Evolutionary conservation across 2,888 invertebrate genomes (phyloP).

Genomic region (Erannis defoliaria): DNA sequence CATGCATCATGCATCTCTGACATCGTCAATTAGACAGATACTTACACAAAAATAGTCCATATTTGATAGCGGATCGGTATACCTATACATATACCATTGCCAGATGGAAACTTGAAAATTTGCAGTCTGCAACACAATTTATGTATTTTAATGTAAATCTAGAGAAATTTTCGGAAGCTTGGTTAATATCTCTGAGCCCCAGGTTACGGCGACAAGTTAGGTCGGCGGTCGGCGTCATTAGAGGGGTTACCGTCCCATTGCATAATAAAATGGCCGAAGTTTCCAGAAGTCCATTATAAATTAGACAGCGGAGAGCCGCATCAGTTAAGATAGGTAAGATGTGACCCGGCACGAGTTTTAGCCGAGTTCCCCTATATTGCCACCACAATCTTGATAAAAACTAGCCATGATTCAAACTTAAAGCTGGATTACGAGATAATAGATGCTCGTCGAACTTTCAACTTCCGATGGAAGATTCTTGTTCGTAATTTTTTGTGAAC

Average conservation of each 20-base stretch:
- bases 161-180: conserved; percentile 70
- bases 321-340: conserved; percentile 86
- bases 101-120: conserved; percentile 10
- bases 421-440: conserved; percentile 71
- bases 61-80: too few species aligned
- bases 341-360: conserved; percentile 82
- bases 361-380: conserved; percentile 81
- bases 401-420: conserved; percentile 82
- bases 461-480: conserved; percentile 43
- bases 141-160: conserved; percentile 65
- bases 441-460: conserved; percentile 41
- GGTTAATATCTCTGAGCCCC: conserved; percentile 78
- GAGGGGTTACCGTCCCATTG: conserved; percentile 85
- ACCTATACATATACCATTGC: too few species aligned
- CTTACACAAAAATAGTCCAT: neutral
- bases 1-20: too few species aligned
- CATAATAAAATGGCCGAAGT: conserved; percentile 86
- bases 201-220: conserved; percentile 79
- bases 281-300: conserved; percentile 87
- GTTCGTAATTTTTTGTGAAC: neutral
- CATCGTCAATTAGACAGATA: too few species aligned
- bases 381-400: conserved; percentile 83
- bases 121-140: conserved; percentile 43
- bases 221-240: conserved; percentile 83
- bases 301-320: conserved; percentile 85